Evolutionary conservation across 2,888 invertebrate genomes (phyloP).

Genomic region (Prosopocoilus inquinatus): DNA sequence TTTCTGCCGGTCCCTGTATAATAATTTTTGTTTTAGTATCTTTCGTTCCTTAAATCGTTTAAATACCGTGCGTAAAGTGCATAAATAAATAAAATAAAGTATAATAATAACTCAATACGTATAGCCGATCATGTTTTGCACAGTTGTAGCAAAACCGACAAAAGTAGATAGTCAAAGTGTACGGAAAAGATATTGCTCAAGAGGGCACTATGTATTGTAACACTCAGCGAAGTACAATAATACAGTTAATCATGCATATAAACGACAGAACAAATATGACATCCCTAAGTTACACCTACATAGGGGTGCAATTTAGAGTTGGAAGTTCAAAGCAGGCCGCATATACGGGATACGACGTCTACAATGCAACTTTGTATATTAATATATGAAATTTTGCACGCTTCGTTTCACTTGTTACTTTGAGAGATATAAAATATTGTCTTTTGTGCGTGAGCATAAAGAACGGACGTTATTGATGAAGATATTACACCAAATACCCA

Average conservation of each 20-base stretch:
- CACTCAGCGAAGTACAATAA: constrained; percentile 2
- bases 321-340: constrained; percentile 44
- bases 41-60: too few species aligned
- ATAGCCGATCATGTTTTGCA: too few species aligned
- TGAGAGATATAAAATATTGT: constrained; percentile 44
- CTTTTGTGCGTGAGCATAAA: constrained; percentile 31
- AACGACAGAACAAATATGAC: not conserved
- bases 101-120: too few species aligned
- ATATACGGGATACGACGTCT: constrained; percentile 36
- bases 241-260: constrained; percentile 7
- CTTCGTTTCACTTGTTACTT: constrained; percentile 46
- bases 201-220: not conserved
- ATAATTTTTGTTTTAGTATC: too few species aligned
- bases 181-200: not conserved
- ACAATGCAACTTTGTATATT: constrained; percentile 49
- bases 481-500: too few species aligned
- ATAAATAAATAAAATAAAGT: too few species aligned
- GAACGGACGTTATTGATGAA: too few species aligned
- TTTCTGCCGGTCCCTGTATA: too few species aligned
- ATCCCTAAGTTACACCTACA: constrained; percentile 21
- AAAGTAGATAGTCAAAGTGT: not conserved
- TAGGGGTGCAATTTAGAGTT: constrained; percentile 40
- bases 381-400: constrained; percentile 47
- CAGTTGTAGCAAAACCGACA: not conserved
- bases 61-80: too few species aligned